Conservation (phyloP, 1,140 invertebrate species). For the Heliothis virescens region DNA sequence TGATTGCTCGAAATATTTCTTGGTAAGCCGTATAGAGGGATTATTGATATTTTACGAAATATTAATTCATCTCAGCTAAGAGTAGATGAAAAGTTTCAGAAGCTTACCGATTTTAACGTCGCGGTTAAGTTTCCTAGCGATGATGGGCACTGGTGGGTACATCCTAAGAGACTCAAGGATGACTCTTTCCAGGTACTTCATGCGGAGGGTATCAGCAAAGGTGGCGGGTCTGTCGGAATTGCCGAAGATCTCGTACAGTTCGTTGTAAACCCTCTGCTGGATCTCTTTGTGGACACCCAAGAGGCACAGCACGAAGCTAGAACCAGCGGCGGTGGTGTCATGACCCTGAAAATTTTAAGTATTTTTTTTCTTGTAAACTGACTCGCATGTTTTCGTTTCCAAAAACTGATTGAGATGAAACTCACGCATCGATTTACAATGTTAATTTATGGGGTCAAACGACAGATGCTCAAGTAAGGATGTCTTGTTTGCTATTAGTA, state of each 20-base stretch:
- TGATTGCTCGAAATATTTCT: too few relatives aligned
- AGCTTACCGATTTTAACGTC: conserved; percentile 77
- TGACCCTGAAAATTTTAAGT: conserved; percentile 87
- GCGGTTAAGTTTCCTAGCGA: conserved; percentile 89
- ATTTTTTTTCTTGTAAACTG: not conserved
- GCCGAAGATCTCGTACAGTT: conserved; percentile 94
- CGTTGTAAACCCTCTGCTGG: conserved; percentile 91
- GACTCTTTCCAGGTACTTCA: conserved; percentile 95
- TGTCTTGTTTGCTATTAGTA: too few relatives aligned
- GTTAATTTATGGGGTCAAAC: too few relatives aligned
- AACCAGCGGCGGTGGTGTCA: conserved; percentile 95
- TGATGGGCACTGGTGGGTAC: conserved; percentile 94
- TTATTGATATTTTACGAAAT: too few relatives aligned
- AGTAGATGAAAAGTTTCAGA: not conserved
- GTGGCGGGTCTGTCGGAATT: conserved; percentile 91
- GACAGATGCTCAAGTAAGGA: too few relatives aligned
- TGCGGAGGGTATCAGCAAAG: conserved; percentile 91
- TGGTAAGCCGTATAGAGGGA: not conserved
- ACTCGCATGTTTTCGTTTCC: too few relatives aligned
- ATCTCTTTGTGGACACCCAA: conserved; percentile 93
- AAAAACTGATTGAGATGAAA: too few relatives aligned
- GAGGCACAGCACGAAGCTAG: conserved; percentile 94
- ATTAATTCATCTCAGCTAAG: too few relatives aligned
- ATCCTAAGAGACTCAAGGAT: conserved; percentile 94
- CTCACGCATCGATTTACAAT: too few relatives aligned